Evolutionary conservation across 2,113 vertebrate species (phyloP), one percentile per base, ranked within the genome.

Genomic region (Ophiodon elongatus): DNA sequence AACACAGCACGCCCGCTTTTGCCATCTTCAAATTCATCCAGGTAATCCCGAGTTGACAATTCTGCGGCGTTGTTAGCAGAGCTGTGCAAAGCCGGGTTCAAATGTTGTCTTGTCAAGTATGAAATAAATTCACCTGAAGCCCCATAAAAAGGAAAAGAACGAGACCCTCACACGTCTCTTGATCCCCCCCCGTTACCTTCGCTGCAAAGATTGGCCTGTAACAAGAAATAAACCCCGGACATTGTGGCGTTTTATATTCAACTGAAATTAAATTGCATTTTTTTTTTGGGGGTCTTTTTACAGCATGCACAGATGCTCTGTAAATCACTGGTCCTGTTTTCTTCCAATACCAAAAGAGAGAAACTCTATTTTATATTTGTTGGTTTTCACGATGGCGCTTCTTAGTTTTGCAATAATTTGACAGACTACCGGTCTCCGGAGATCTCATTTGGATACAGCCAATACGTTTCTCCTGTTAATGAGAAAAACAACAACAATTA

Each of bases 11-110:
- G 4, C 96, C 98, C 14, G 98, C 98, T 3, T 99, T 99, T 57
- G 97, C 98, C 6, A 94, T 99, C 93, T 99, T 99, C 75, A 99
- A 99, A 91, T 99, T 99, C 92, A 96, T 99, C 52, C 98, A 99
- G 98, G 98, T 99, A 97, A 93, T 81, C 84, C 88, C 29, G 3
- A 25, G 52, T 71, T 52, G 71, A 69, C 69, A 71, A 29, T 85
- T 82, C 83, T 72, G 69, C 56, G 80, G 79, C 64, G 25, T 84
- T 87, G 91, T 90, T 87, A 88, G 82, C 68, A 14, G 80, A 76
- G 76, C 27, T 8, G 45, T 82, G 73, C 45, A 80, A 79, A 90
- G 80, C 85, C 31, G 69, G 56, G 45, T 54, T 83, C 37, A 89
- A 80, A 70, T 63, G 41, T 82, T 64, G 77, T 85, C 14, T 50